These are phyloP conservation scores for Mirounga angustirostris DNA, from an alignment of 2,113 vertebrate species.

Conservation along the genomic window DNA sequence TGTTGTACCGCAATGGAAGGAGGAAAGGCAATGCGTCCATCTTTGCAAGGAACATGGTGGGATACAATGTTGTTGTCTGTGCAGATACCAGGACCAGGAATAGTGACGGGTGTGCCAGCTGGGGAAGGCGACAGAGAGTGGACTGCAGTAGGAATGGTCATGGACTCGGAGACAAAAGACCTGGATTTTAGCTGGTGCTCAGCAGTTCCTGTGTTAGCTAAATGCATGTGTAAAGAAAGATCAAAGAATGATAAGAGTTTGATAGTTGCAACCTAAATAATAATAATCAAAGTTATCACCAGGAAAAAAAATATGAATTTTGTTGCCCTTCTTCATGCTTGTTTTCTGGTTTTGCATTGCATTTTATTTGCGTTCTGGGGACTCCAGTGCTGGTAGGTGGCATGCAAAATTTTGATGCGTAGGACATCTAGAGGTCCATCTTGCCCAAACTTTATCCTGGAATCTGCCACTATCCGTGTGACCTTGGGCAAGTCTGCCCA, in stretches of 20 bases:
- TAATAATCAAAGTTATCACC: background rate
- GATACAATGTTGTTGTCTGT: background rate
- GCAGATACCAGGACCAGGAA: fast-evolving
- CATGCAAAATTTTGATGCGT: background rate
- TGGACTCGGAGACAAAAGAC: background rate
- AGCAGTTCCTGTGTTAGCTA: background rate
- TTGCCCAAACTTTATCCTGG: background rate
- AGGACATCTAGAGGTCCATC: background rate
- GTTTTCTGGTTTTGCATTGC: background rate
- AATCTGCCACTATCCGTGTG: too few relatives aligned
- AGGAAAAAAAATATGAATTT: background rate
- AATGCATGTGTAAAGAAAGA: background rate
- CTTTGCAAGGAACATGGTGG: background rate
- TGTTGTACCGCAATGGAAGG: background rate
- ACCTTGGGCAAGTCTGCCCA: background rate
- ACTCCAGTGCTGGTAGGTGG: background rate
- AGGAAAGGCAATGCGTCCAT: background rate
- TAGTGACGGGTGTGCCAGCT: background rate
- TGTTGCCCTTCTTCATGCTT: background rate
- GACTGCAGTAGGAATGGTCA: background rate
- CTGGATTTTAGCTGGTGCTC: too few relatives aligned
- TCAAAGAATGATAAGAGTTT: background rate
- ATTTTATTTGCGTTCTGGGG: background rate
- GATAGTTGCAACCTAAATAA: background rate
- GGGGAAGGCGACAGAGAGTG: fast-evolving